A percentile compares a stretch with the other conserved stretches of the same genome.
Evolutionary conservation across 2,797 vertebrate species (phyloP).

Genomic region (Muscicapa comitata): DNA sequence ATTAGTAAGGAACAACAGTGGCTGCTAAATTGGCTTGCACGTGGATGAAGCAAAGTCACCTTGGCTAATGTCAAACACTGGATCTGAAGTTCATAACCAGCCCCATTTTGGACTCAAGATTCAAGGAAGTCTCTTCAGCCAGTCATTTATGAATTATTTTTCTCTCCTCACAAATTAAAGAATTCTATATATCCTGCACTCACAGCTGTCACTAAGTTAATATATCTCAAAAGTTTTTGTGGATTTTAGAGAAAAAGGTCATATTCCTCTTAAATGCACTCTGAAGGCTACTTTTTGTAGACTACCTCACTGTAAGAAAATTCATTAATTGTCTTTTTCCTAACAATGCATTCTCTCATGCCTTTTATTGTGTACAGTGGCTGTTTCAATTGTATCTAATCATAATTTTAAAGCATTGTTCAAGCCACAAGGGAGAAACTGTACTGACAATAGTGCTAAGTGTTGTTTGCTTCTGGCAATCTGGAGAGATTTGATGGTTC

Average conservation of each 20-base stretch:
- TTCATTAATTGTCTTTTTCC: background rate
- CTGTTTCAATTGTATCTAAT: background rate
- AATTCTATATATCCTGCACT: background rate
- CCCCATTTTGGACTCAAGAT: background rate
- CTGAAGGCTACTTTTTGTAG: background rate
- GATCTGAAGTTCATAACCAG: background rate
- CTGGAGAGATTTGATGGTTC: conserved; percentile 16
- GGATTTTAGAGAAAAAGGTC: background rate
- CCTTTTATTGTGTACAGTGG: background rate
- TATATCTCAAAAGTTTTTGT: background rate
- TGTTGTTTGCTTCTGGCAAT: background rate
- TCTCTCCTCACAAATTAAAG: background rate
- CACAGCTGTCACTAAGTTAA: background rate
- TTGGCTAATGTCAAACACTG: background rate
- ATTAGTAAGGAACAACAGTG: background rate
- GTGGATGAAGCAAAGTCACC: background rate
- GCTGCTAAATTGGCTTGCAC: background rate
- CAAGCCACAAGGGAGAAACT: background rate
- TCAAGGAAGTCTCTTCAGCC: background rate
- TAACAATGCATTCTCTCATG: background rate
- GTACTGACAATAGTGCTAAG: background rate
- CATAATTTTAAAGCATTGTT: background rate
- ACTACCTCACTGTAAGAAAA: background rate
- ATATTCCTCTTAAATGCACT: background rate
- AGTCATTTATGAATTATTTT: background rate